phyloP scores from a whole-genome alignment of 2,113 vertebrate genomes.

The Antechinus stuartii region DNA sequence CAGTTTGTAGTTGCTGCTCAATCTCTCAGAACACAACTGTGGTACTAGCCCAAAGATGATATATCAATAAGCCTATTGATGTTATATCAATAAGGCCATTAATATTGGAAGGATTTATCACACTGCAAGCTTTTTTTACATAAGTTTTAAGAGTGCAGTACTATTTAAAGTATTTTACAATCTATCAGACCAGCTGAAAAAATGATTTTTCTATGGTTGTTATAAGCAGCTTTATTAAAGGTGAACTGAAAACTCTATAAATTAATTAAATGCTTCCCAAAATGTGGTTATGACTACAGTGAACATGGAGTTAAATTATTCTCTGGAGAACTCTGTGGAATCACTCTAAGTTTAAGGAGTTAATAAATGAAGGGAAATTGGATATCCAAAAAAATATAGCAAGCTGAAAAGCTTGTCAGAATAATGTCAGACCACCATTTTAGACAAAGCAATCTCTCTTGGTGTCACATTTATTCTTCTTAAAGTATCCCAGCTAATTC shows the following conservation, averaged over 20 bases:
- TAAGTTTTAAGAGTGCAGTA: neutral
- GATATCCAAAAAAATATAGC: neutral
- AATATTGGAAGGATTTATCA: neutral
- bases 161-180: neutral
- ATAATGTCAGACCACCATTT: neutral
- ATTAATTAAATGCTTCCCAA: neutral
- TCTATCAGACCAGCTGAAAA: neutral
- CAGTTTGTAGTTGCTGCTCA: neutral
- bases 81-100: neutral
- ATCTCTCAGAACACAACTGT: neutral
- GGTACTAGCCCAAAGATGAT: neutral
- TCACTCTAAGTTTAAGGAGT: too few species aligned
- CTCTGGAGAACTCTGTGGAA: neutral
- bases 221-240: neutral
- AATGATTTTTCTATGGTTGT: neutral
- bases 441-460: neutral
- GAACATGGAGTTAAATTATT: neutral
- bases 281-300: neutral
- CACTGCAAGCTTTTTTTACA: neutral
- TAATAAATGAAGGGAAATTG: neutral
- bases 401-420: neutral
- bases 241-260: neutral
- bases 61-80: neutral
- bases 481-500: neutral
- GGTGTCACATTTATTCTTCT: neutral